Base-by-base conservation (phyloP, 2,888 invertebrate species). In the Drosophila macrospina region DNA sequence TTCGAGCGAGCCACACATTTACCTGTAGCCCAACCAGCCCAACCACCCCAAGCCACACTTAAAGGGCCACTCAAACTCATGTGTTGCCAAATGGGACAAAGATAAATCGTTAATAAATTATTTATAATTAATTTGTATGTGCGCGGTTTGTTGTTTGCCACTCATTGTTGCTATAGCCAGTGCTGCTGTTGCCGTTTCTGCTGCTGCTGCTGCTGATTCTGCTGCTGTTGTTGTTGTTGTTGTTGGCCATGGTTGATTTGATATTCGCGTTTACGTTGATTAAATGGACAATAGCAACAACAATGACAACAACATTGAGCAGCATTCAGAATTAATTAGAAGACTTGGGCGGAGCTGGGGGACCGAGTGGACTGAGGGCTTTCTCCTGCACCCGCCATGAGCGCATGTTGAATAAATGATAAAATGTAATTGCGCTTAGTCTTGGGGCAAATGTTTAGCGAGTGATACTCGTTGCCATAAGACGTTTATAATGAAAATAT, bases 31-130 rank as follows among this genome's bases (percentile, higher is more conserved):
- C 37, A n/a, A n/a, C n/a, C n/a, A n/a, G n/a, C n/a, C n/a, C n/a
- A n/a, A n/a, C 42, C 62, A 42, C 4, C 5, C 11, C 10, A 24
- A 32, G 63, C 44, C 47, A 47, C 48, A 47, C 47, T 39, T 28
- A 15, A 30, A 24, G 60, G 39, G 10, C 44, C 24, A 59, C 81
- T 67, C 78, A 83, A 83, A 73, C 80, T 60, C 74, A 80, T 71
- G 75, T 86, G 84, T 78, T 80, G 76, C 77, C 78, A 73, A 74
- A 78, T 71, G 67, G 77, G 74, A 87, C 86, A 85, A 73, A 78
- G 86, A 86, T 86, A 86, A 86, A 86, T 86, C 86, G 83, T 88
- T 81, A 88, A 89, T 89, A 86, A 89, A 86, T 89, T 89, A 89
- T 86, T 89, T 86, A 89, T 86, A 86, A 86, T 86, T 86, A 89